Conservation (phyloP, 2,113 vertebrate genomes). For the Paratilapia polleni region DNA sequence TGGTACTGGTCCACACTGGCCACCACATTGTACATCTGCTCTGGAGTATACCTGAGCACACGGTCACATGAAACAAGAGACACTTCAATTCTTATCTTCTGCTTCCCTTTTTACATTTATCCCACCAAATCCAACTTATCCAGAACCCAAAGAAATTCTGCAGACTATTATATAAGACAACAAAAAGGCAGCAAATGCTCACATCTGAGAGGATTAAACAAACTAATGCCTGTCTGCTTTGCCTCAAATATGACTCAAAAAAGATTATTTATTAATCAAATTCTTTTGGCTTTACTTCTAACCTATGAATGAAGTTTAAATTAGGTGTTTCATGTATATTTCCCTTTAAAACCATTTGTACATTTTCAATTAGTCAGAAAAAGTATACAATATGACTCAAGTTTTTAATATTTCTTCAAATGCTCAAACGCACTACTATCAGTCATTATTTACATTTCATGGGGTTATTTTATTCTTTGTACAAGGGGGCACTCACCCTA, state of each 20-base stretch:
- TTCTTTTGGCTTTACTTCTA: no score
- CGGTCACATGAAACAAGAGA: background rate
- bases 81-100: background rate
- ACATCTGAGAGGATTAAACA: background rate
- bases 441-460: background rate
- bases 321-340: no score
- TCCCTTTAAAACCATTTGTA: no score
- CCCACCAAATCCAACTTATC: background rate
- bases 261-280: no score
- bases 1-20: constrained; percentile 78
- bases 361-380: no score
- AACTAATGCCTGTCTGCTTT: background rate
- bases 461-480: background rate
- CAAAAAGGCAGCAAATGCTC: no score
- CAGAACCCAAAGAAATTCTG: background rate
- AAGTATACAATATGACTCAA: no score
- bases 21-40: constrained; percentile 83
- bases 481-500: constrained; percentile 60
- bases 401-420: no score
- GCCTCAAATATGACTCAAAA: background rate
- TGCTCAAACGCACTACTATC: background rate
- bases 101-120: background rate
- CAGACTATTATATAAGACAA: background rate
- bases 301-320: no score
- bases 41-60: constrained; percentile 72